A percentile compares a stretch with the other conserved stretches of the same genome.
Conservation (phyloP, 2,113 vertebrate species). For the Bubo bubo region DNA sequence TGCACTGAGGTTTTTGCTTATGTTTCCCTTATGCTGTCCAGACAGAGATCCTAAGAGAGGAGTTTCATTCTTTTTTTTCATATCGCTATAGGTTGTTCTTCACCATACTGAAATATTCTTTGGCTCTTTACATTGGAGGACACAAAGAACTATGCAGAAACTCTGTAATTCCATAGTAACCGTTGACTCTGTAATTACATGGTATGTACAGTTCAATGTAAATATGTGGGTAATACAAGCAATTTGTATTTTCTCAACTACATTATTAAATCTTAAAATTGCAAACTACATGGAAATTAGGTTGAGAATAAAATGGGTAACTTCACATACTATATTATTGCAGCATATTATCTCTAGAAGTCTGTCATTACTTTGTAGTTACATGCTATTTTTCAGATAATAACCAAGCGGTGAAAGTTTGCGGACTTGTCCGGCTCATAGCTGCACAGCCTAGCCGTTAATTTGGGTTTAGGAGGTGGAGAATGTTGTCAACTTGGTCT, state of each 20-base stretch:
- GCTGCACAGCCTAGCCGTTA: background rate
- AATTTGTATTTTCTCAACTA: slow-evolving; percentile 46
- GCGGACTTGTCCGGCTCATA: background rate
- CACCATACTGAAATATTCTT: background rate
- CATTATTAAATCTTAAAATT: slow-evolving; percentile 61
- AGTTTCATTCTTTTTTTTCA: background rate
- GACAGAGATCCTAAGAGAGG: background rate
- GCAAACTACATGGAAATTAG: slow-evolving; percentile 59
- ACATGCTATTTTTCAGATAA: slow-evolving; percentile 32
- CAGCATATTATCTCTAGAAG: slow-evolving; percentile 23
- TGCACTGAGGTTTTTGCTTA: background rate
- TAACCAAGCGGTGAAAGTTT: slow-evolving; percentile 1
- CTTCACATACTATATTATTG: slow-evolving; percentile 1
- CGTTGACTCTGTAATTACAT: slow-evolving; percentile 49
- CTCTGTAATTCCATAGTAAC: slow-evolving; percentile 38
- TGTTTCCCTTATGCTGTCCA: background rate
- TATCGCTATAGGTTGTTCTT: background rate
- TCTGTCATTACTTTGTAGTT: slow-evolving; percentile 58
- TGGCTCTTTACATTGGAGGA: background rate
- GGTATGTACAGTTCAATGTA: slow-evolving; percentile 15
- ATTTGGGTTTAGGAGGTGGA: background rate
- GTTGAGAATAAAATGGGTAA: slow-evolving; percentile 62
- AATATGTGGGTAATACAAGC: slow-evolving; percentile 48
- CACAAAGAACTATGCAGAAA: slow-evolving; percentile 13
- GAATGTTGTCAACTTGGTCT: background rate